Evolutionary conservation across 2,888 invertebrate genomes (phyloP), one percentile per base, ranked within the genome.

Genomic region (Pharmacophagus antenor): DNA sequence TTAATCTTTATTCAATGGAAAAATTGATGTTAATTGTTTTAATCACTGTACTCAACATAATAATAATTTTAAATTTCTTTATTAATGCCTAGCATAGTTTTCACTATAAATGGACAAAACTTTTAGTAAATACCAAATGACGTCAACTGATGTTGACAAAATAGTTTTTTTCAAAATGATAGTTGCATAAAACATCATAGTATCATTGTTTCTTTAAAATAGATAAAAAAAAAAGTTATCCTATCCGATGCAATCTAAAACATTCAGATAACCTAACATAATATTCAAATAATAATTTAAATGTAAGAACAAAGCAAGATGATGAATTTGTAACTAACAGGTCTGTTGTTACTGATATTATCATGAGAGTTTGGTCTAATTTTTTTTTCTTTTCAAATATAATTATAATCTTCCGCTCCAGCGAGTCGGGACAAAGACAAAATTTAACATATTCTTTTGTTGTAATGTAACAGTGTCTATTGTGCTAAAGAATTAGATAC

Each of bases 381-480:
- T 82, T 84, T 82, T 82, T 76, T 82, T 82, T 84, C 81, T 82
- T 75, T 82, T 75, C 72, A 77, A 79, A 87, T n/a, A n/a, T 88
- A 87, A 88, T 89, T 89, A 89, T 86, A 88, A 85, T 85, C 85
- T 85, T 88, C 80, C 87, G 88, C 85, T 84, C 84, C 76, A 83
- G 52, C 80, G 86, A 75, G 60, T 69, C 76, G 76, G 75, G 77
- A 88, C 88, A 89, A 87, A 88, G 85, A 80, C 77, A 69, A 69
- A 83, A 88, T 89, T 42, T 89, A 84, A 81, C 88, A 89, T 88
- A 88, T 87, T 86, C 85, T 81, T 85, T 83, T 82, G 84, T 88
- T 83, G 82, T 79, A 71, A 77, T 80, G 76, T 77, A 74, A 79
- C 31, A 31, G 31, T 31, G 50, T 77, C 85, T 82, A 85, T 86